A percentile compares a stretch with the other conserved stretches of the same genome.
These are phyloP conservation scores for Monopterus albus DNA, from an alignment of 2,113 vertebrate species.

Conservation along the genomic window DNA sequence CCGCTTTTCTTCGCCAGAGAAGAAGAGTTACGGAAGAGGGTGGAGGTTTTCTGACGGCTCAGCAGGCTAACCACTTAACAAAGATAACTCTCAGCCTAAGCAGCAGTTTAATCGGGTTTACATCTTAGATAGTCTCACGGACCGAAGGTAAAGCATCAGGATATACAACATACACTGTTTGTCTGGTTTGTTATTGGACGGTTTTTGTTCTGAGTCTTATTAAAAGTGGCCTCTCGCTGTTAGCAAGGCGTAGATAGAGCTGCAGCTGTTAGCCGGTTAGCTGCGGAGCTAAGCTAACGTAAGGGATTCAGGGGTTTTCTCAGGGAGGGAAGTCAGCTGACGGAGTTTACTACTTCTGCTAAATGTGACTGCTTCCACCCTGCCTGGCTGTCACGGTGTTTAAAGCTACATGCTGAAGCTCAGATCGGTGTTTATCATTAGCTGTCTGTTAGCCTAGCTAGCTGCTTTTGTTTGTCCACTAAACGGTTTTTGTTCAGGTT, in stretches of 20 bases:
- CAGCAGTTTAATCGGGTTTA: background rate
- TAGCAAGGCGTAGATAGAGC: slow-evolving; percentile 15
- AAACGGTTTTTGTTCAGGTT: background rate
- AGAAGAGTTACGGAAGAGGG: slow-evolving; percentile 60
- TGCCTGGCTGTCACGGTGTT: slow-evolving; percentile 19
- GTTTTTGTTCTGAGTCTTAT: background rate
- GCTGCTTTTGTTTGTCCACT: background rate
- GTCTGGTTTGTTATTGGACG: no score
- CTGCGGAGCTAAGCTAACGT: slow-evolving; percentile 14
- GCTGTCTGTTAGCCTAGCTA: slow-evolving; percentile 4
- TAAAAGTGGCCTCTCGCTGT: slow-evolving; percentile 15
- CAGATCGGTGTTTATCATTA: background rate
- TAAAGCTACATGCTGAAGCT: background rate
- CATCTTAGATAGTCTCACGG: slow-evolving; percentile 2
- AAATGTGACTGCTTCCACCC: background rate
- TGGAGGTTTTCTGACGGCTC: slow-evolving; percentile 44
- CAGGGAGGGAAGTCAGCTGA: slow-evolving; percentile 1
- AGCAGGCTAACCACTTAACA: slow-evolving; percentile 41
- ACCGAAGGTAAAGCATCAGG: slow-evolving; percentile 26
- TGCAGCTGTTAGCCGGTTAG: slow-evolving; percentile 56
- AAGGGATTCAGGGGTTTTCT: background rate
- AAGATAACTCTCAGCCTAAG: background rate
- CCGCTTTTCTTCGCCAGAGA: background rate
- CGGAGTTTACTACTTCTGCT: background rate
- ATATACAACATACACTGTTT: accelerated